phyloP scores from a whole-genome alignment of 2,113 vertebrate species.

The Paramisgurnus dabryanus region DNA sequence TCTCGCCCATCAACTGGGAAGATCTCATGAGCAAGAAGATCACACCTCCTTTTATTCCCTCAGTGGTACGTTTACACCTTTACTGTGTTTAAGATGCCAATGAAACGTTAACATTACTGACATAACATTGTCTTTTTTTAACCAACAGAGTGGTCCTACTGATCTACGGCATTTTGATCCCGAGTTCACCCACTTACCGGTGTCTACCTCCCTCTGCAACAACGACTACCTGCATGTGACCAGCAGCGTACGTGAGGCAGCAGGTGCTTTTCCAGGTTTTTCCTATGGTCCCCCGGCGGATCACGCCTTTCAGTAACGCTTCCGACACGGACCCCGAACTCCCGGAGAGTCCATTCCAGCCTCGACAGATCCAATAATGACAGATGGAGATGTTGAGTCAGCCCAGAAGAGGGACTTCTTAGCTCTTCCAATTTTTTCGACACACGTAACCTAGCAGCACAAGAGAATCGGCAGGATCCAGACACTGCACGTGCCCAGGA shows the following conservation, averaged over 20 bases:
- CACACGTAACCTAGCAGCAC: background rate
- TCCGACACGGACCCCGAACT: background rate
- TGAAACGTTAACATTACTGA: background rate
- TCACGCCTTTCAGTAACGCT: constrained; percentile 68
- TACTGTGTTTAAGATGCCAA: background rate
- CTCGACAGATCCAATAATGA: background rate
- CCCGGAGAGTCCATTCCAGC: constrained; percentile 17
- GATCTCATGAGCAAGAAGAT: constrained; percentile 80
- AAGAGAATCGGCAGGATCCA: background rate
- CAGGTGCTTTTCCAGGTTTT: constrained; percentile 79
- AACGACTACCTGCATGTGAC: constrained; percentile 67
- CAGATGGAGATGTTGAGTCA: background rate
- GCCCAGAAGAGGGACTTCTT: constrained; percentile 13
- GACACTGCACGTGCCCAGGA: background rate
- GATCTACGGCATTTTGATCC: constrained; percentile 80
- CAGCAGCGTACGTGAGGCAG: constrained; percentile 75
- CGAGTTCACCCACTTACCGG: constrained; percentile 79
- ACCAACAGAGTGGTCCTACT: constrained; percentile 73
- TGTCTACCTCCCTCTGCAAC: constrained; percentile 73
- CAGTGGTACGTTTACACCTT: constrained; percentile 69
- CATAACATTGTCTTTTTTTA: background rate
- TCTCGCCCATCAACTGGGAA: constrained; percentile 81
- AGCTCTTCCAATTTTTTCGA: constrained; percentile 10
- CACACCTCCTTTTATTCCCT: constrained; percentile 74
- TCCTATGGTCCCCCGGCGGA: constrained; percentile 75